These are phyloP conservation scores for Drosophila melanica DNA, from an alignment of 1,140 invertebrate genomes.

Conservation along the genomic window DNA sequence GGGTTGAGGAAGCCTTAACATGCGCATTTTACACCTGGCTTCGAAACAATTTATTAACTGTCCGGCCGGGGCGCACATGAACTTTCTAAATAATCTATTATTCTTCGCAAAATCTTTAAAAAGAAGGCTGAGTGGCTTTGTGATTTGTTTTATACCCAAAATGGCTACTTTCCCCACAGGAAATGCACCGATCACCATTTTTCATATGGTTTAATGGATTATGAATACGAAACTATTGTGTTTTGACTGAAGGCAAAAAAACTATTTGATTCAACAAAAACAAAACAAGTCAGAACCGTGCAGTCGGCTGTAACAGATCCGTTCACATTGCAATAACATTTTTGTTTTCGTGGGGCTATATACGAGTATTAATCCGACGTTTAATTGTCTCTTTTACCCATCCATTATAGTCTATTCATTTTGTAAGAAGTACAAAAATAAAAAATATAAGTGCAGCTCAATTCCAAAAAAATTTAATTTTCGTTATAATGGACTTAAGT, in stretches of 20 bases:
- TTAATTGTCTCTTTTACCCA: too few relatives aligned
- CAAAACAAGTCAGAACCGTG: not conserved
- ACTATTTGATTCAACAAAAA: not conserved
- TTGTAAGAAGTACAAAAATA: too few relatives aligned
- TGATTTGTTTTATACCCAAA: conserved; percentile 35
- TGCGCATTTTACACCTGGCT: conserved; percentile 44
- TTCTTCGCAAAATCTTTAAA: conserved; percentile 32
- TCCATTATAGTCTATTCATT: too few relatives aligned
- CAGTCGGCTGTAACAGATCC: too few relatives aligned
- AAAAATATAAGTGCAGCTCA: too few relatives aligned
- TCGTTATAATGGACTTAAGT: too few relatives aligned
- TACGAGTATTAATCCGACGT: too few relatives aligned
- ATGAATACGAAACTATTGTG: not conserved
- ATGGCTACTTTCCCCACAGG: conserved; percentile 52
- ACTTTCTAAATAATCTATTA: conserved; percentile 19
- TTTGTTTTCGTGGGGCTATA: too few relatives aligned
- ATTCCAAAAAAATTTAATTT: too few relatives aligned
- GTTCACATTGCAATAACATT: too few relatives aligned
- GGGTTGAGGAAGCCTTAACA: conserved; percentile 53
- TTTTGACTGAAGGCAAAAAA: conserved; percentile 16
- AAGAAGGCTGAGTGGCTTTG: conserved; percentile 31
- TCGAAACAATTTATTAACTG: conserved; percentile 50
- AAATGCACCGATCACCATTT: conserved; percentile 50
- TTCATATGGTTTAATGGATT: conserved; percentile 29
- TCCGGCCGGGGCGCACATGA: conserved; percentile 42